Conservation (phyloP, 2,797 vertebrate genomes). For the Holocentrus rufus region DNA sequence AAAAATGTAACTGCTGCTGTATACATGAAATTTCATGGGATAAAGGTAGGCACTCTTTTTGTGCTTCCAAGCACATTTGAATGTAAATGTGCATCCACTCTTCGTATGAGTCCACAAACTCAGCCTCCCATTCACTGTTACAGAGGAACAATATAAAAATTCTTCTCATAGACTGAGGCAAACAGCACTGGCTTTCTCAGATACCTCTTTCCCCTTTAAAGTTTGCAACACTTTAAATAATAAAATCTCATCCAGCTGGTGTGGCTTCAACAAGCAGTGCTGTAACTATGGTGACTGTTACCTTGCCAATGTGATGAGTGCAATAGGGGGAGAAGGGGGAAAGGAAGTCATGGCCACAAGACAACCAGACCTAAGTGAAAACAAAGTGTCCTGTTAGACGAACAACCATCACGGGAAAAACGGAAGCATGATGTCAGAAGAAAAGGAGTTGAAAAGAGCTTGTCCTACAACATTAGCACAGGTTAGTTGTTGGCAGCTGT, state of each 20-base stretch:
- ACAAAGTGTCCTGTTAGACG: conserved; percentile 21
- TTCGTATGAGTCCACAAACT: background rate
- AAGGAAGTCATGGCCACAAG: conserved; percentile 41
- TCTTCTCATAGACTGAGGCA: background rate
- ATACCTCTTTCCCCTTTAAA: background rate
- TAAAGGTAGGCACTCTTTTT: too few relatives aligned
- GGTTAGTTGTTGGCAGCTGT: conserved; percentile 47
- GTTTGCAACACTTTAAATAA: conserved; percentile 11
- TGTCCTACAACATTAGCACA: conserved; percentile 24
- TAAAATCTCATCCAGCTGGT: conserved; percentile 13
- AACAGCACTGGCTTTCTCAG: background rate
- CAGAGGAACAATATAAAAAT: conserved; percentile 3
- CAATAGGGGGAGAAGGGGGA: conserved; percentile 12
- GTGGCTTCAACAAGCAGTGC: conserved; percentile 47
- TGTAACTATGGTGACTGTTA: conserved; percentile 58
- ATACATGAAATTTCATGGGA: too few relatives aligned
- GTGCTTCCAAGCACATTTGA: too few relatives aligned
- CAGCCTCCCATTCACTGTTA: background rate
- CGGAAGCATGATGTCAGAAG: background rate
- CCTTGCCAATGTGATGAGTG: conserved; percentile 41
- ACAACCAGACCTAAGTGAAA: conserved; percentile 27
- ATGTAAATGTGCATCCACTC: background rate
- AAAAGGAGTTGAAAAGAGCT: conserved; percentile 16
- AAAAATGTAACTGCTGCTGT: too few relatives aligned
- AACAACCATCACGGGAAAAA: background rate